Percentiles rank a stretch among this genome's conserved stretches.
phyloP scores from a whole-genome alignment of 2,888 invertebrate genomes.

The Lasioglossum oenotherae region DNA sequence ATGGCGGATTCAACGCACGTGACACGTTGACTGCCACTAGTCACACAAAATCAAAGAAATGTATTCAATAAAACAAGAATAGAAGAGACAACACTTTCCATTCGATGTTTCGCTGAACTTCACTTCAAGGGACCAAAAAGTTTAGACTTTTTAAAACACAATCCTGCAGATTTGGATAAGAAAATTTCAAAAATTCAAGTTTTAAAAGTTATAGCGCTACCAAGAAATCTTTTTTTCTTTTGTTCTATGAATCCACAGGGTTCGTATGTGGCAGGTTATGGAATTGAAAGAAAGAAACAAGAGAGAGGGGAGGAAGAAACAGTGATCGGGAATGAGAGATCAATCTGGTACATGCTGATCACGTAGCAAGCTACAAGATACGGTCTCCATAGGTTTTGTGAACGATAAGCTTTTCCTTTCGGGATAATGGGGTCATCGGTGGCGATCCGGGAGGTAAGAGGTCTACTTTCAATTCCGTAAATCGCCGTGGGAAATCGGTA shows the following conservation, averaged over 20 bases:
- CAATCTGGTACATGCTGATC: slow-evolving; percentile 58
- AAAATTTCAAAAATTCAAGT: too few species aligned
- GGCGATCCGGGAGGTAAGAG: slow-evolving; percentile 21
- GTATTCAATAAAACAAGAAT: too few species aligned
- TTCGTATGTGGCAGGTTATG: background rate
- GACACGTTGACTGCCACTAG: too few species aligned
- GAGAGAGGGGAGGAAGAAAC: background rate
- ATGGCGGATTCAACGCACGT: too few species aligned
- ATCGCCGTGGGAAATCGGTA: slow-evolving; percentile 42
- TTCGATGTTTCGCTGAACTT: too few species aligned
- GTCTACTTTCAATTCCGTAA: slow-evolving; percentile 55
- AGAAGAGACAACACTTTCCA: too few species aligned
- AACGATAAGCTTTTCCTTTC: slow-evolving; percentile 63
- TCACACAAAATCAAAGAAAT: too few species aligned
- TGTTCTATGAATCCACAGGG: background rate
- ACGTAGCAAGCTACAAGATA: slow-evolving; percentile 65
- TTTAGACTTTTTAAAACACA: too few species aligned
- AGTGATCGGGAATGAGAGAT: slow-evolving; percentile 26
- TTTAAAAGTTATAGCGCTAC: too few species aligned
- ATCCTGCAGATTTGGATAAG: too few species aligned
- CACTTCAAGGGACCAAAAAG: too few species aligned
- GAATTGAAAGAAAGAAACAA: background rate
- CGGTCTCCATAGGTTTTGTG: slow-evolving; percentile 56
- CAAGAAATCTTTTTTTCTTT: background rate
- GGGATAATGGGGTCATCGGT: slow-evolving; percentile 58